These are phyloP conservation scores for Opisthocomus hoazin DNA, from an alignment of 2,113 vertebrate species.

Conservation along the genomic window DNA sequence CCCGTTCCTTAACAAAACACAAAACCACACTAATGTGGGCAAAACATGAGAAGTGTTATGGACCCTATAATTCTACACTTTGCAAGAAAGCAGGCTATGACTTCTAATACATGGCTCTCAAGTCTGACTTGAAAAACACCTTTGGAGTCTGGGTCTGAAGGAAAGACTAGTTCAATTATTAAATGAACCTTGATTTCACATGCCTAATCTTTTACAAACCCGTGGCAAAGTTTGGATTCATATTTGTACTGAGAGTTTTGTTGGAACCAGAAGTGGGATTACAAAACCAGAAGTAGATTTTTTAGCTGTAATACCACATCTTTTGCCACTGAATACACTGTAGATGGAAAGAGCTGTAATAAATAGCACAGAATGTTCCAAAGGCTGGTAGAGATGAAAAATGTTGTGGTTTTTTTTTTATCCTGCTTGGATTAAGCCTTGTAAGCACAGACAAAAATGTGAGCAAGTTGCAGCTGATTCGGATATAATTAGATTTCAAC, in stretches of 20 bases:
- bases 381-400: background rate
- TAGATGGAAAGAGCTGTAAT: background rate
- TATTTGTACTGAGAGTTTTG: background rate
- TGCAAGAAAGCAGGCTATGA: background rate
- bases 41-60: background rate
- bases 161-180: background rate
- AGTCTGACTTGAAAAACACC: background rate
- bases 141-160: background rate
- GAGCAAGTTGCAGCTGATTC: background rate
- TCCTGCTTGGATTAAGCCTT: background rate
- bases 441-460: background rate
- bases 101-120: background rate
- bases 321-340: background rate
- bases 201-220: background rate
- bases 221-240: background rate
- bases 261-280: background rate
- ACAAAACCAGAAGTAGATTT: background rate
- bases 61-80: background rate
- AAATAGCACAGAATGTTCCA: constrained; percentile 14
- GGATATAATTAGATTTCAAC: background rate
- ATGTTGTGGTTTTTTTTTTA: background rate
- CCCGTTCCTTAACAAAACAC: background rate
- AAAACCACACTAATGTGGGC: background rate
- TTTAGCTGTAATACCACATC: background rate
- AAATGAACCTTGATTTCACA: background rate